These are phyloP conservation scores for Trichonephila clavipes DNA, from an alignment of 1,140 invertebrate genomes.

Conservation along the genomic window DNA sequence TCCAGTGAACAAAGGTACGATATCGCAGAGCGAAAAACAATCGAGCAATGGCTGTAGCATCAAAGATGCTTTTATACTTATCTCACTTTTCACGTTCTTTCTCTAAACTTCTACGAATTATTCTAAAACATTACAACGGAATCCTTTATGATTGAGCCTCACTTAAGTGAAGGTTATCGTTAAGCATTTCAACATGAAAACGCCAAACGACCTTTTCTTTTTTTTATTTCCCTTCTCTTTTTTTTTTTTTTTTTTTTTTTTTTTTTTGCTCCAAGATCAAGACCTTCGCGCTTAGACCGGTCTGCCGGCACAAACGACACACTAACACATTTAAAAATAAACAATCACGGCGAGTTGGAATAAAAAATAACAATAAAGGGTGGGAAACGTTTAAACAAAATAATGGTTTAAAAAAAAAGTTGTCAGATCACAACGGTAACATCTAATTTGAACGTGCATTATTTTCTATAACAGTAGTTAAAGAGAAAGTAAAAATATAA, in stretches of 20 bases:
- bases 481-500: not conserved
- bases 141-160: not conserved
- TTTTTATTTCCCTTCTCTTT: too few relatives aligned
- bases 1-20: too few relatives aligned
- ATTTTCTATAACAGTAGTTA: not conserved
- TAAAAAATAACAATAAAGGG: not conserved
- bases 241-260: not conserved
- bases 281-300: not conserved
- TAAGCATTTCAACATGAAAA: not conserved
- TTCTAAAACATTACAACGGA: not conserved
- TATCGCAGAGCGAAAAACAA: not conserved
- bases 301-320: not conserved
- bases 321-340: constrained; percentile 20
- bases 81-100: not conserved
- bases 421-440: too few relatives aligned
- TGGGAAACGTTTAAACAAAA: not conserved
- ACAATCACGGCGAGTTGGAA: not conserved
- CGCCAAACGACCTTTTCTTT: not conserved
- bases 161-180: constrained; percentile 23
- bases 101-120: not conserved
- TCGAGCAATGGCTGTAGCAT: not conserved
- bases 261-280: not conserved
- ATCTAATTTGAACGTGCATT: too few relatives aligned
- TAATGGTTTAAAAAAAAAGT: not conserved
- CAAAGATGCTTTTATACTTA: not conserved